Evolutionary conservation across 2,797 vertebrate species (phyloP).

Genomic region (Dromococcyx pavoninus): DNA sequence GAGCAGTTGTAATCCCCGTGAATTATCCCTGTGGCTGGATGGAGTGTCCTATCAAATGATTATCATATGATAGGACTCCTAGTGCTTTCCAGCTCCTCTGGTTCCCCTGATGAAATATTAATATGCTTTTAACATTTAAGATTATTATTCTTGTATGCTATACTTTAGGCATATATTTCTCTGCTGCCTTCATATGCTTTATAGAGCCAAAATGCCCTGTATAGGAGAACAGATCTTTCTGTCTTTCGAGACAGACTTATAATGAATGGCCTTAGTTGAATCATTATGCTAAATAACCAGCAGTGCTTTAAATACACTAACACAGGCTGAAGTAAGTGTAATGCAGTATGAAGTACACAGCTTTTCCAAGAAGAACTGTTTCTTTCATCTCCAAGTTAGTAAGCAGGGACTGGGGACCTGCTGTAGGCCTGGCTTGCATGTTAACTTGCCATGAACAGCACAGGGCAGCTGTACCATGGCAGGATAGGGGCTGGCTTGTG

Average conservation of each 20-base stretch:
- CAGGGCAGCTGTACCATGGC: not conserved
- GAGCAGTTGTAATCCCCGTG: constrained; percentile 63
- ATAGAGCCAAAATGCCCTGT: constrained; percentile 1
- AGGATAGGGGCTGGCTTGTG: not conserved
- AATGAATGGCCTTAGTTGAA: constrained; percentile 44
- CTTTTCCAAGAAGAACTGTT: not conserved
- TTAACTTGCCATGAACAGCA: not conserved
- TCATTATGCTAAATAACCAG: constrained; percentile 56
- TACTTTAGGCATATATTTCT: not conserved
- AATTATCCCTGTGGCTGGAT: constrained; percentile 67
- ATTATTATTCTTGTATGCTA: constrained; percentile 12
- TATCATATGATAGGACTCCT: constrained; percentile 61
- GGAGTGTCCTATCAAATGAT: constrained; percentile 62
- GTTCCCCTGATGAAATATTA: constrained; percentile 26
- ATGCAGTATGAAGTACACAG: not conserved
- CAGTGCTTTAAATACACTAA: constrained; percentile 43
- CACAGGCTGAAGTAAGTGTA: not conserved
- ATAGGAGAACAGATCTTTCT: constrained; percentile 45
- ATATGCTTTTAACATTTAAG: constrained; percentile 44
- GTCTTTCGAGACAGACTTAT: constrained; percentile 36
- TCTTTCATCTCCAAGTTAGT: constrained; percentile 7
- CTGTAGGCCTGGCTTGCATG: constrained; percentile 30
- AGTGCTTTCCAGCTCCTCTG: constrained; percentile 17
- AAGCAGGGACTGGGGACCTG: not conserved
- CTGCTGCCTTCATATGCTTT: not conserved